Base-by-base conservation (phyloP, 2,797 vertebrate genomes). In the Hybognathus amarus region DNA sequence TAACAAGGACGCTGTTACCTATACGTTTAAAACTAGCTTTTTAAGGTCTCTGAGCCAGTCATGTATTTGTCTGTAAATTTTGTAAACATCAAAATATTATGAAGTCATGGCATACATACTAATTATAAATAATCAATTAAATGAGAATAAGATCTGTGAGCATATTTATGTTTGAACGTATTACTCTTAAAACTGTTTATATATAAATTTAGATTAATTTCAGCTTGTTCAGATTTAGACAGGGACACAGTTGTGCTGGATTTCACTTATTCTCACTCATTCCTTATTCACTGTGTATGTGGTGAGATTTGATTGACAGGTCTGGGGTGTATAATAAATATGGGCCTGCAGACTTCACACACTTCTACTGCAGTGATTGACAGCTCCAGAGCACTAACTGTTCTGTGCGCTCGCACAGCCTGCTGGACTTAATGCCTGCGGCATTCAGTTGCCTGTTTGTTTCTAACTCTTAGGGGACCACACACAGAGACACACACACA, bases 341-440 rank as follows among this genome's bases (percentile, higher is more conserved):
- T 87, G 85, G 80, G 79, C 83, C 87, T 83, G 86, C 85, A 87
- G 83, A 88, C 83, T 81, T 85, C 87, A 87, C 83, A 88, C 79
- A 80, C 83, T 61, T 87, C 83, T 76, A 67, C 85, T 66, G 56
- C 80, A 83, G 79, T 88, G 87, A 88, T 73, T 88, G 87, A 87
- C 87, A 88, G 85, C 81, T 82, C 81, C 87, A 87, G 82, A 85
- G 80, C 75, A 76, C 80, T 75, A 75, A 85, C 86, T 70, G 79
- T 79, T 78, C 67, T 66, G 70, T 33, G 66, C 79, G 42, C 63
- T 61, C 24, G 15, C 30, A 52, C 74, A 79, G 80, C 82, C 81
- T 89, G 82, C 63, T 87, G 85, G 90, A 89, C 87, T 91, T 82
- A 87, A 92, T 88, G 87, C 90, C 89, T 89, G 77, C 90, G 83